These are phyloP conservation scores for Temnothorax nylanderi DNA, from an alignment of 1,140 invertebrate species.

Conservation along the genomic window DNA sequence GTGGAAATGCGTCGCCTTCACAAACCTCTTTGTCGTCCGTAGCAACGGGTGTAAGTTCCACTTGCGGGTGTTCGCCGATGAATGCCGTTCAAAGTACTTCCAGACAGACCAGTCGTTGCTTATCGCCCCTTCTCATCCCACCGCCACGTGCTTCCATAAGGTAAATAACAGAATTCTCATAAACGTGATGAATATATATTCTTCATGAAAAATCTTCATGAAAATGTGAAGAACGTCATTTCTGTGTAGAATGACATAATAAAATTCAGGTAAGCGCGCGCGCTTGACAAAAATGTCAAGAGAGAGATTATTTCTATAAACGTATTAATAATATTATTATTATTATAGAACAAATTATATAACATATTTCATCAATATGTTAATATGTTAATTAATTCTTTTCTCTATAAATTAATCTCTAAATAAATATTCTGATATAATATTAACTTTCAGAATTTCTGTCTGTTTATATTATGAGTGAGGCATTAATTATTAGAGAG, in stretches of 20 bases:
- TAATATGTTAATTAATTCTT: neutral
- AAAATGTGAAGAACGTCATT: neutral
- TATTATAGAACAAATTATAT: neutral
- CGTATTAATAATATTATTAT: neutral
- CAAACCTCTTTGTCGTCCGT: constrained; percentile 88
- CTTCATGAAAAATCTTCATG: neutral
- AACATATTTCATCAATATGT: neutral
- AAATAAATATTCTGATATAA: neutral
- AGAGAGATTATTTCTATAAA: neutral
- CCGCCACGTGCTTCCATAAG: constrained; percentile 85
- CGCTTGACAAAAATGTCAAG: neutral
- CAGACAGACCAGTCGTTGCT: constrained; percentile 85
- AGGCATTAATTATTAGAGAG: neutral
- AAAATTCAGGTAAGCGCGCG: neutral
- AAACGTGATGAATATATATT: constrained; percentile 1
- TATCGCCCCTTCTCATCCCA: constrained; percentile 91
- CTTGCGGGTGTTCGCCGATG: constrained; percentile 79
- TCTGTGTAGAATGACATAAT: neutral
- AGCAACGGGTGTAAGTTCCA: constrained; percentile 84
- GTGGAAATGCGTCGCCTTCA: constrained; percentile 84
- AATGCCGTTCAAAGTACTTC: constrained; percentile 84
- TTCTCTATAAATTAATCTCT: neutral
- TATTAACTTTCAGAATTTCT: neutral
- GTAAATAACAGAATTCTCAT: constrained; percentile 61
- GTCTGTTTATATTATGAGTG: neutral